These are phyloP conservation scores for human DNA, from an alignment of 2,113 vertebrate genomes.

Conservation along the genomic window GRCh38 chr3:28658001-28658500, in stretches of 20 bases:
- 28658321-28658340: not conserved
- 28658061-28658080: no score
- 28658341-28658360: not conserved
- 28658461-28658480: fast-evolving
- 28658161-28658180: not conserved
- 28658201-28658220: not conserved
- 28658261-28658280: not conserved
- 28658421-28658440: not conserved
- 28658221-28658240: not conserved
- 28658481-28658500: no score
- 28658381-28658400: not conserved
- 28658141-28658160: not conserved
- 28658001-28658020: no score
- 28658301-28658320: not conserved
- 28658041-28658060: no score
- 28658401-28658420: not conserved
- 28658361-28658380: not conserved
- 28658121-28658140: not conserved
- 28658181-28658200: not conserved
- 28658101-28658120: not conserved
- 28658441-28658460: not conserved
- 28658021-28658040: no score
- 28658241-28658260: not conserved
- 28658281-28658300: not conserved
- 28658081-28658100: not conserved